Conservation (phyloP, 2,113 vertebrate genomes). For the Urocitellus parryii region DNA sequence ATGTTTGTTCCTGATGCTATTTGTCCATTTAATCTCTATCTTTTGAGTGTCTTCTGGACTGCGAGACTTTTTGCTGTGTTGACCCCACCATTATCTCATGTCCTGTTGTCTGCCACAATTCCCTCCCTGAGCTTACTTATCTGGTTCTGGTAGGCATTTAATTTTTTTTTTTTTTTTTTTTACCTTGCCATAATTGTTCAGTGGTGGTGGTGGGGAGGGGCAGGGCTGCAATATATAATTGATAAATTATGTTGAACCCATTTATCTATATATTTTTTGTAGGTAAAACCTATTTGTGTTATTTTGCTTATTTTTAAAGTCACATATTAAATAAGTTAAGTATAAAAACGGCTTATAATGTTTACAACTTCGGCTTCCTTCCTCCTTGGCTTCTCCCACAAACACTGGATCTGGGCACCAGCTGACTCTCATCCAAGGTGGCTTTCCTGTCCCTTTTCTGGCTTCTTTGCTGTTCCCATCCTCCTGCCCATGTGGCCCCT, state of each 20-base stretch:
- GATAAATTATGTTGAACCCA: not conserved
- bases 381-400: not conserved
- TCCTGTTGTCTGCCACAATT: not conserved
- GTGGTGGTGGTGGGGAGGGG: too few relatives aligned
- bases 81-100: not conserved
- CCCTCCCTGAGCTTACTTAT: not conserved
- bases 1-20: not conserved
- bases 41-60: not conserved
- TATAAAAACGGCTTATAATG: slow-evolving; percentile 70
- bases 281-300: not conserved
- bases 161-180: not conserved
- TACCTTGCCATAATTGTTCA: not conserved
- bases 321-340: slow-evolving; percentile 85
- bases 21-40: too few relatives aligned
- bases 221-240: not conserved
- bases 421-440: not conserved
- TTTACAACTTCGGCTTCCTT: slow-evolving; percentile 64
- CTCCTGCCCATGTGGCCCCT: slow-evolving; percentile 53
- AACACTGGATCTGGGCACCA: not conserved
- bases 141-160: not conserved
- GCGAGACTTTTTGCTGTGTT: not conserved
- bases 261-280: not conserved
- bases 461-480: not conserved
- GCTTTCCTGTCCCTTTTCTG: not conserved
- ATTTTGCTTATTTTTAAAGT: slow-evolving; percentile 13